phyloP scores from a whole-genome alignment of 2,888 invertebrate genomes.

The Drosophila percnosoma region DNA sequence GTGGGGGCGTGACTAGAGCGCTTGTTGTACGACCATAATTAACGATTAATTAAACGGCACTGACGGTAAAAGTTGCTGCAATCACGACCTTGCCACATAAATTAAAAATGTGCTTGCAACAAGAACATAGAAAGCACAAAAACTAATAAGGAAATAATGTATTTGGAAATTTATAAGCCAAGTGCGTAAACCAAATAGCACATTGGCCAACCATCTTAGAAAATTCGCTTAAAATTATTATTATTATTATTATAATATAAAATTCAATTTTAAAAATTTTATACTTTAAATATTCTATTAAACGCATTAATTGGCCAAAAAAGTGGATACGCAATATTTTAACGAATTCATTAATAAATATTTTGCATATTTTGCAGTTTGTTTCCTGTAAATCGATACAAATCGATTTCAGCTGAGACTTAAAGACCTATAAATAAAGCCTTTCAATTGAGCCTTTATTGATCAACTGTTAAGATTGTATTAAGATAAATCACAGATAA shows the following conservation, averaged over 20 bases:
- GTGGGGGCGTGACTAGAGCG: conserved; percentile 39
- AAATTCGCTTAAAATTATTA: background rate
- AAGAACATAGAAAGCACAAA: background rate
- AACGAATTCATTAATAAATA: too few relatives aligned
- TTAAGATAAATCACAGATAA: background rate
- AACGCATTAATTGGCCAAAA: too few relatives aligned
- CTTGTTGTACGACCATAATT: conserved; percentile 68
- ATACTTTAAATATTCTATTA: too few relatives aligned
- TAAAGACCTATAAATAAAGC: background rate
- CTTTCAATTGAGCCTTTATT: background rate
- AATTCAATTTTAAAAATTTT: too few relatives aligned
- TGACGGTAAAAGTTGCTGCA: conserved; percentile 31
- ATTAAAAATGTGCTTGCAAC: conserved; percentile 22
- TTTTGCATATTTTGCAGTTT: too few relatives aligned
- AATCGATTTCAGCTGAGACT: background rate
- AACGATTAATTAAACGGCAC: conserved; percentile 73
- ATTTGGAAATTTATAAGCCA: background rate
- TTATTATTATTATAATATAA: too few relatives aligned
- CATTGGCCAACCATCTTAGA: background rate
- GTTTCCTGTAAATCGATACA: background rate
- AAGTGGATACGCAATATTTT: too few relatives aligned
- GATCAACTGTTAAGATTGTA: background rate
- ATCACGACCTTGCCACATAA: conserved; percentile 48
- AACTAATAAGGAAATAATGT: background rate
- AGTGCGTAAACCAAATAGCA: background rate